A percentile compares a stretch with the other conserved stretches of the same genome.
Evolutionary conservation across 2,113 vertebrate genomes (phyloP).

Genomic region (Callaeas wilsoni): DNA sequence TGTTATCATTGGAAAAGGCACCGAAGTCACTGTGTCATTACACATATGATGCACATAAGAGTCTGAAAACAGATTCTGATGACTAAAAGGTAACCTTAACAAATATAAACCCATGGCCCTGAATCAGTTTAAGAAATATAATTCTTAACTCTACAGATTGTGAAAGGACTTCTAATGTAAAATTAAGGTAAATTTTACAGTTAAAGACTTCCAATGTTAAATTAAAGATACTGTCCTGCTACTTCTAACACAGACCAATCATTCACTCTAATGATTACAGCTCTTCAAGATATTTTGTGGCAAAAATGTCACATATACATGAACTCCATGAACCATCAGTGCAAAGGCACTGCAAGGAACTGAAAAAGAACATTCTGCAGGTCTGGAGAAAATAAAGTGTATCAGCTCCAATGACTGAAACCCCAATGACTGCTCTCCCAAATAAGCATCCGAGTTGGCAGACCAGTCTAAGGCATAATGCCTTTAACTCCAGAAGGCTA

Average conservation of each 20-base stretch:
- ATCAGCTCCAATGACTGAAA: background rate
- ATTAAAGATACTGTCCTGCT: background rate
- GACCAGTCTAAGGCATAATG: background rate
- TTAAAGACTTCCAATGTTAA: no score
- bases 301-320: fast-evolving
- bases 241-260: background rate
- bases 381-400: background rate
- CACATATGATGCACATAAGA: fast-evolving
- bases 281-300: background rate
- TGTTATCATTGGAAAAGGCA: background rate
- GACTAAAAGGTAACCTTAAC: background rate
- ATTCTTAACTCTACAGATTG: background rate
- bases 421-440: background rate
- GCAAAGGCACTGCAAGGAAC: background rate
- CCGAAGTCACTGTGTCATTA: background rate
- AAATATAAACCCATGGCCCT: background rate
- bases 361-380: background rate
- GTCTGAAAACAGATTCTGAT: background rate
- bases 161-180: background rate
- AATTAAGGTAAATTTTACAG: no score
- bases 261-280: background rate
- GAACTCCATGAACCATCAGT: background rate
- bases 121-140: background rate
- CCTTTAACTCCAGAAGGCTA: background rate
- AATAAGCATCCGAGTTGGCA: background rate